phyloP scores from a whole-genome alignment of 2,797 vertebrate genomes.

The Notoglanidium macrostoma region DNA sequence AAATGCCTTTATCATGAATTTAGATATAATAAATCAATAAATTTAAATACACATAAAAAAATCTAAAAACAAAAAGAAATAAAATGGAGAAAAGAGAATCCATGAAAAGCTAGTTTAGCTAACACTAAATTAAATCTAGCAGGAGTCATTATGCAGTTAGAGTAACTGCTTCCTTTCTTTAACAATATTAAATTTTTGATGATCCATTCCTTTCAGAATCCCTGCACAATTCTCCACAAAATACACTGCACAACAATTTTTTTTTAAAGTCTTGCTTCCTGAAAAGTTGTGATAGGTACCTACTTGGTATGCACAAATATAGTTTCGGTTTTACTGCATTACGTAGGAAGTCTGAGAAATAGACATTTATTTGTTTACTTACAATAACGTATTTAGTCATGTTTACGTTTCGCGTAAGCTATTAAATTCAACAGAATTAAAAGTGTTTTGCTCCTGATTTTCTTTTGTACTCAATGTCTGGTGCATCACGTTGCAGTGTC shows the following conservation, averaged over 20 bases:
- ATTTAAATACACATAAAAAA: neutral
- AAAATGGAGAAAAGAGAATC: conserved; percentile 3
- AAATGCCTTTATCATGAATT: neutral
- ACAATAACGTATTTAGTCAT: too few relatives aligned
- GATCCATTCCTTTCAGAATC: neutral
- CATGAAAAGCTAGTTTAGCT: neutral
- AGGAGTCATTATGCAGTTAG: neutral
- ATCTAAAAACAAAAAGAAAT: neutral
- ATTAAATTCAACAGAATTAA: too few relatives aligned
- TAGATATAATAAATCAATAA: neutral
- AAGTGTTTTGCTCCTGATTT: too few relatives aligned
- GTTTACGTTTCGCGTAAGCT: too few relatives aligned
- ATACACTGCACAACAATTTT: neutral
- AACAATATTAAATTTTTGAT: neutral
- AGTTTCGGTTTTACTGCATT: too few relatives aligned
- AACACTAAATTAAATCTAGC: neutral
- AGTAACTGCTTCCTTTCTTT: neutral
- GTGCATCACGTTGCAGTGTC: too few relatives aligned
- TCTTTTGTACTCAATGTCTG: too few relatives aligned
- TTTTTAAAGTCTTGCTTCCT: too few relatives aligned
- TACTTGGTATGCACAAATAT: too few relatives aligned
- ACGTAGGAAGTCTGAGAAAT: too few relatives aligned
- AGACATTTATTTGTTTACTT: too few relatives aligned
- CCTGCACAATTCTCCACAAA: conserved; percentile 13
- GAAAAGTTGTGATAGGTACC: too few relatives aligned